Percentiles rank a stretch among this genome's conserved stretches.
phyloP scores from a whole-genome alignment of 2,888 invertebrate species.

The Acanthosepion esculentum region DNA sequence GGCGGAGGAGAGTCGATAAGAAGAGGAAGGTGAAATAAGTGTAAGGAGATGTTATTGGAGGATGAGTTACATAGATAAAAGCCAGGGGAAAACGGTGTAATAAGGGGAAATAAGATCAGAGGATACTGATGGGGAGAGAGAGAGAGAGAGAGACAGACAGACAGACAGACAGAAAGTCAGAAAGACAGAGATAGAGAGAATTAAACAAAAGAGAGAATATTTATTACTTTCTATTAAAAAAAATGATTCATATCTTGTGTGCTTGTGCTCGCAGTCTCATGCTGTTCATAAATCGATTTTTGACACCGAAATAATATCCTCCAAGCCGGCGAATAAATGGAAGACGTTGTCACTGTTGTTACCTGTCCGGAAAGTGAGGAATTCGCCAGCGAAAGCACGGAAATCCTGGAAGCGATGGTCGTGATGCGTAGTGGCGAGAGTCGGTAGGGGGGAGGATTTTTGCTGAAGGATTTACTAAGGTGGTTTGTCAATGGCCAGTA shows the following conservation, averaged over 20 bases:
- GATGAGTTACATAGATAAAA: too few species aligned
- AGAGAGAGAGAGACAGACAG: neutral
- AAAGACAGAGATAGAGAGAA: neutral
- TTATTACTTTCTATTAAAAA: neutral
- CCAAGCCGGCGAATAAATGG: neutral
- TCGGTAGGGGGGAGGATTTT: too few species aligned
- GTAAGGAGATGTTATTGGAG: too few species aligned
- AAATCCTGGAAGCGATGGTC: neutral
- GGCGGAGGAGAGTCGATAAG: neutral
- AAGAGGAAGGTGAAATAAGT: too few species aligned
- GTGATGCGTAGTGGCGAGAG: neutral
- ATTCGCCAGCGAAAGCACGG: neutral
- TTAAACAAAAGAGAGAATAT: neutral
- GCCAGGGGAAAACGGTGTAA: too few species aligned
- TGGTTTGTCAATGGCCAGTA: too few species aligned
- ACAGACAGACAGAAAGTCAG: neutral
- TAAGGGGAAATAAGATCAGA: too few species aligned
- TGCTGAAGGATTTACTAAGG: too few species aligned
- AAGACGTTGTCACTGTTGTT: neutral
- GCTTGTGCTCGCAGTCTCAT: neutral
- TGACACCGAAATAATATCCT: neutral
- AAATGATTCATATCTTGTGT: neutral
- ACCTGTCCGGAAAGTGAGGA: neutral
- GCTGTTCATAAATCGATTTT: constrained; percentile 9
- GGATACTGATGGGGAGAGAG: neutral